Conservation (phyloP, 1,140 invertebrate genomes). For the Tetramorium alpestre region DNA sequence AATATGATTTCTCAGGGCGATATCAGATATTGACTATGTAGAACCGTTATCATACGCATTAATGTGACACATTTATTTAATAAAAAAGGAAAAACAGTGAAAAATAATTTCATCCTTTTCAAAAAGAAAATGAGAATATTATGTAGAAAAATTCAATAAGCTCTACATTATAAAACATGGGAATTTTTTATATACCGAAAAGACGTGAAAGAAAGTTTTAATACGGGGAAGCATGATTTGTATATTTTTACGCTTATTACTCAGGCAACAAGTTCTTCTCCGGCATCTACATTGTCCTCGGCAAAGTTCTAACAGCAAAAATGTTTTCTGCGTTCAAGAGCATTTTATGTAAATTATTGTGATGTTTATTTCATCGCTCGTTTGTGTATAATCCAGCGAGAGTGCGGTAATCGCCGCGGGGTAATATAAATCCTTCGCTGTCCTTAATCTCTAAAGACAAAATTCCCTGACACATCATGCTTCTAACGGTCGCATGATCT, state of each 20-base stretch:
- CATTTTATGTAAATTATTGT: constrained; percentile 52
- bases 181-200: background rate
- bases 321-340: constrained; percentile 28
- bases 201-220: constrained; percentile 15
- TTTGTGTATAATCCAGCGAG: constrained; percentile 44
- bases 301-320: constrained; percentile 13
- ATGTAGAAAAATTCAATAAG: constrained; percentile 4
- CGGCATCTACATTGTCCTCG: background rate
- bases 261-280: constrained; percentile 17
- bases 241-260: constrained; percentile 19
- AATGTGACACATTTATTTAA: background rate
- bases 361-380: constrained; percentile 53
- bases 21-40: background rate
- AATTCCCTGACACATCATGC: background rate
- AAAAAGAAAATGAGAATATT: background rate
- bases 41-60: background rate
- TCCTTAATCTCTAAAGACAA: constrained; percentile 47
- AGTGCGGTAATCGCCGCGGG: constrained; percentile 48
- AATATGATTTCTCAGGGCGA: background rate
- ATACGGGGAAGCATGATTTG: constrained; percentile 31
- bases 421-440: constrained; percentile 43
- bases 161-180: background rate
- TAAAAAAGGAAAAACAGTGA: background rate
- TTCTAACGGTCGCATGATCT: background rate
- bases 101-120: background rate